phyloP scores from a whole-genome alignment of 2,797 vertebrate genomes.

The Danionella dracula region DNA sequence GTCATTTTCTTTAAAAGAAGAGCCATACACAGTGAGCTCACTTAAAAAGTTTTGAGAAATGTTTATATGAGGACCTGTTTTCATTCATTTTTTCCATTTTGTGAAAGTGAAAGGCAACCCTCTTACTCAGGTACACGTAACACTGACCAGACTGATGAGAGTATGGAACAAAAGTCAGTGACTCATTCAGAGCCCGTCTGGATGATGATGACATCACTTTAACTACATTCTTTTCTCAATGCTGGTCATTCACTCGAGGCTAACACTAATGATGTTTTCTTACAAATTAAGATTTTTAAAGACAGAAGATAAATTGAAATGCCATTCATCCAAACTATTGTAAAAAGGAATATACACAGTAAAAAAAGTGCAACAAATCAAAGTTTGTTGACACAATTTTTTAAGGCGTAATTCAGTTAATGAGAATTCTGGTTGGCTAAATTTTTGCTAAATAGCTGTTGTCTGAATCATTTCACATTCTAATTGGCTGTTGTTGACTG shows the following conservation, averaged over 20 bases:
- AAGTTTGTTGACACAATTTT: no score
- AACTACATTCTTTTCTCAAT: not conserved
- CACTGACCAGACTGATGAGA: conserved; percentile 6
- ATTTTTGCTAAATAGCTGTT: no score
- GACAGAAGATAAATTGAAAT: no score
- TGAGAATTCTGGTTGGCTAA: no score
- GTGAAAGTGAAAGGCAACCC: conserved; percentile 2
- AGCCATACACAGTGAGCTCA: not conserved
- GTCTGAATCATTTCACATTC: no score
- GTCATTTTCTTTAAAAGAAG: not conserved
- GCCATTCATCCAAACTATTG: no score
- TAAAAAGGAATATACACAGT: no score
- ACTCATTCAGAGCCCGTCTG: conserved; percentile 5
- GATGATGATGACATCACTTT: conserved; percentile 5
- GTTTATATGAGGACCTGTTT: conserved; percentile 22
- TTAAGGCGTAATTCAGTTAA: no score
- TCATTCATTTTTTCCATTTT: conserved; percentile 15
- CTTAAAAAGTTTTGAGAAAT: not conserved
- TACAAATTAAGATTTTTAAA: no score
- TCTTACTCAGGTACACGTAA: conserved; percentile 11
- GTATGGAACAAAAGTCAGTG: conserved; percentile 47
- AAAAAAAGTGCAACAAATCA: no score
- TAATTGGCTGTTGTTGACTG: no score
- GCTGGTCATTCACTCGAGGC: not conserved
- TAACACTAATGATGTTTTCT: no score